A percentile compares a stretch with the other conserved stretches of the same genome.
phyloP scores from a whole-genome alignment of 2,797 vertebrate species.

The Crax fasciolata region DNA sequence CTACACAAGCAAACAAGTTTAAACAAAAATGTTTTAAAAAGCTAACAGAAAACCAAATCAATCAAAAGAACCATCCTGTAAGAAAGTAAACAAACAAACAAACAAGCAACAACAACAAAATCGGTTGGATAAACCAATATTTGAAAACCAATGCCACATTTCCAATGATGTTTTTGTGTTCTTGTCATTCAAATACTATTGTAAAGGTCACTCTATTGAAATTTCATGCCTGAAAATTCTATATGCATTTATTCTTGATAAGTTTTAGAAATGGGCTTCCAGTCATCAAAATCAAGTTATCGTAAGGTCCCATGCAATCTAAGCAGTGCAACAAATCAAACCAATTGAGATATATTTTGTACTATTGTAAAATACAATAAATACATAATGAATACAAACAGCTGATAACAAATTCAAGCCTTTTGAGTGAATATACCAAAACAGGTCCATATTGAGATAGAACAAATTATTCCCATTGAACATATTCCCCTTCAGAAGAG shows the following conservation, averaged over 20 bases:
- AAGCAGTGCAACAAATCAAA: neutral
- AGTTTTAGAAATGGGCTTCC: neutral
- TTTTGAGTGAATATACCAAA: neutral
- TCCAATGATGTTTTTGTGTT: constrained; percentile 1
- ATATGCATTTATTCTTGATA: neutral
- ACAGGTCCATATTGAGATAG: neutral
- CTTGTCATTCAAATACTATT: constrained; percentile 27
- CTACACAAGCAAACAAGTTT: neutral
- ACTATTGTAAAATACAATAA: neutral
- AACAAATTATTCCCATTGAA: neutral
- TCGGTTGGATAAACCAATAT: neutral
- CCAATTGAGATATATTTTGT: neutral
- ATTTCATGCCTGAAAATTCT: constrained; percentile 33
- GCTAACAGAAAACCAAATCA: neutral
- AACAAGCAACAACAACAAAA: neutral
- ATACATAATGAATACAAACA: neutral
- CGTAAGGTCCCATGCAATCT: neutral
- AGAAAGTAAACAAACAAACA: neutral
- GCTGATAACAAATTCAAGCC: neutral
- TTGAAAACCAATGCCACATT: constrained; percentile 36
- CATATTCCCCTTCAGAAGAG: neutral
- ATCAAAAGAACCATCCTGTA: neutral
- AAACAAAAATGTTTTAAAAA: neutral
- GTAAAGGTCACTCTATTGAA: constrained; percentile 46
- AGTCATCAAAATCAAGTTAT: neutral